Base-by-base conservation (phyloP, 1,140 invertebrate species). In the Aphaenogaster floridana region DNA sequence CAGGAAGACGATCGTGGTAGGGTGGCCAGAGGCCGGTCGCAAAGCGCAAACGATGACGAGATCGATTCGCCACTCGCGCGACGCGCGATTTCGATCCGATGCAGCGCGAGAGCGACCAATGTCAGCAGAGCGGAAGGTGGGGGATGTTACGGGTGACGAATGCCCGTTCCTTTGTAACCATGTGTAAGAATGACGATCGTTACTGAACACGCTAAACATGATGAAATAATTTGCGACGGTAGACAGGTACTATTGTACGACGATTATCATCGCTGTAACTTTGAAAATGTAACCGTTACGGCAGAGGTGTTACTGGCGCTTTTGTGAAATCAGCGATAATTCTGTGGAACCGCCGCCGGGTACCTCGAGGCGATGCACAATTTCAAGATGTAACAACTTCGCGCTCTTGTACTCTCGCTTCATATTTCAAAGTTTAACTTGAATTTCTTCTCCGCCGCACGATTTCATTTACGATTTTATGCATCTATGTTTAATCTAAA, bases 11-110 rank as follows among this genome's bases (percentile, higher is more conserved):
- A 5, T 42, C 21, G 81, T 84, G 89, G 89, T 89, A 91, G 91
- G 91, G 84, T 72, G 63, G 11, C 11, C 42, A 66, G 86, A 91
- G 86, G 90, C 90, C 68, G 86, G 72, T 54, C 68, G 50, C 11
- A 28, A 17, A 34, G 21, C 48, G 48, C 85, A 15, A 87, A 54
- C 8, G 34, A 54, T 66, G 63, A 61, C 39, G 48, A 36, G 52
- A 79, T 86, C 48, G 69, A 86, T 86, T 84, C 45, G 21, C 74
- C 59, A 66, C 50, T 88, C 36, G 48, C 21, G n/a, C 45, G 39
- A 6, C 36, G 52, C 59, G 36, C 17, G 11, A 42, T 57, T 69
- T 86, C 54, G 48, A 79, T 84, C 13, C 42, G 28, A 61, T 48
- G 5, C 48, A 36, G 42, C 7, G 80, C 68, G 52, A 74, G 42